Conservation (phyloP, 2,113 vertebrate genomes). For the Corvus moneduloides region DNA sequence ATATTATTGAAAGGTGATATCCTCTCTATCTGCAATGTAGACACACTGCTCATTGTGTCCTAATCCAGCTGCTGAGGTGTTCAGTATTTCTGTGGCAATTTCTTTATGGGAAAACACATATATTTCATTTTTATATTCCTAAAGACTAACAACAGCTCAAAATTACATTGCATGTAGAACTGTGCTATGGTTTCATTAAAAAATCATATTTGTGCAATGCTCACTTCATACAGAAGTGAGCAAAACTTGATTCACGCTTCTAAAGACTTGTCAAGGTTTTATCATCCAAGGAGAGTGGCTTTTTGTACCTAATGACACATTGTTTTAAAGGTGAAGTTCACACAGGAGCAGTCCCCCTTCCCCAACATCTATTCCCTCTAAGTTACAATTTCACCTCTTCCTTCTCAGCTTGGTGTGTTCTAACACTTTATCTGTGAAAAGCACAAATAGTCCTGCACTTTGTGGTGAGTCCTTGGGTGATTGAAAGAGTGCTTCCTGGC, state of each 20-base stretch:
- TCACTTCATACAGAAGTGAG: not conserved
- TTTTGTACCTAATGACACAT: not conserved
- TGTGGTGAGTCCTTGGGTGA: not conserved
- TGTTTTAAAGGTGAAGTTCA: not conserved
- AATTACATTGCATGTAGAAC: not conserved
- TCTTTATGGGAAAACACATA: not conserved
- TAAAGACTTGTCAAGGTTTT: not conserved
- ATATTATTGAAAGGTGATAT: constrained; percentile 35
- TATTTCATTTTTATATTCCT: not conserved
- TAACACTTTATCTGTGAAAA: not conserved
- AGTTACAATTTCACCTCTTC: not conserved
- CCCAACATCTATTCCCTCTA: not conserved
- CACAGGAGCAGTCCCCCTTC: fast-evolving
- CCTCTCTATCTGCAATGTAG: not conserved
- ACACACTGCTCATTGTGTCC: not conserved
- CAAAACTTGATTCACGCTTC: not conserved
- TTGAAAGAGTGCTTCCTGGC: not conserved
- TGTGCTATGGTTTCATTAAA: not conserved
- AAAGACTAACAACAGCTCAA: not conserved
- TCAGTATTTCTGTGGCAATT: not conserved
- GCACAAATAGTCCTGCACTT: not conserved
- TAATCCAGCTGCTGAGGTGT: not conserved
- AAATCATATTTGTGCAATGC: fast-evolving
- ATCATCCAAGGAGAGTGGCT: not conserved
- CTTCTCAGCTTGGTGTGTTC: not conserved